Evolutionary conservation across 2,888 invertebrate species (phyloP).

Genomic region (Drosophila phalerata): DNA sequence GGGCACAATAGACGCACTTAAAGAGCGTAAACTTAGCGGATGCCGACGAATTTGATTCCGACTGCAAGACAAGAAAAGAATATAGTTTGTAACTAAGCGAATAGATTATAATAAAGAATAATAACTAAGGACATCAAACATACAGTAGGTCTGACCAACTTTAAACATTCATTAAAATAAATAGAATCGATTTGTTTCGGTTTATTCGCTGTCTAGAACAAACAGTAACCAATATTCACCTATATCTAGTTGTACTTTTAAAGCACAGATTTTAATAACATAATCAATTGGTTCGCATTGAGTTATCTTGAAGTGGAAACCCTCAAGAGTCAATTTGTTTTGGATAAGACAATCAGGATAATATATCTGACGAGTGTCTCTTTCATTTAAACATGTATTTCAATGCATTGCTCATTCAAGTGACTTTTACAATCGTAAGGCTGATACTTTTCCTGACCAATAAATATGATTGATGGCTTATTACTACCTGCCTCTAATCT

Average conservation of each 20-base stretch:
- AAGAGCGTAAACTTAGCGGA: conserved; percentile 82
- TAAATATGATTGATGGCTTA: conserved; percentile 27
- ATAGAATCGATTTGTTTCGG: no score
- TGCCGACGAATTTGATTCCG: conserved; percentile 84
- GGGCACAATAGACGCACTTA: conserved; percentile 87
- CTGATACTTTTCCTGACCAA: conserved; percentile 25
- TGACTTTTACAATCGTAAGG: not conserved
- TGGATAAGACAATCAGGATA: conserved; percentile 46
- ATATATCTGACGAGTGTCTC: conserved; percentile 20
- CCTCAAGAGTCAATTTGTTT: not conserved
- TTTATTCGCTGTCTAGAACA: no score
- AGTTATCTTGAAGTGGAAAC: conserved; percentile 24
- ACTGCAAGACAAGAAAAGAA: conserved; percentile 57
- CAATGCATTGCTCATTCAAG: conserved; percentile 25
- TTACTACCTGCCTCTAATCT: conserved; percentile 6
- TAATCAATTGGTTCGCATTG: not conserved
- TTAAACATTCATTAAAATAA: no score
- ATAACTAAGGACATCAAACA: no score
- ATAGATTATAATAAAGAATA: not conserved
- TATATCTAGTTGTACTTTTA: not conserved
- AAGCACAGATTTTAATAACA: not conserved
- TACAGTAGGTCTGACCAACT: no score
- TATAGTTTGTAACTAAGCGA: conserved; percentile 3
- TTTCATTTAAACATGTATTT: conserved; percentile 17
- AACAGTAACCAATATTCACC: no score